Evolutionary conservation across 1,140 invertebrate species (phyloP), one percentile per base, ranked within the genome.

Genomic region (Nasonia longicornis): DNA sequence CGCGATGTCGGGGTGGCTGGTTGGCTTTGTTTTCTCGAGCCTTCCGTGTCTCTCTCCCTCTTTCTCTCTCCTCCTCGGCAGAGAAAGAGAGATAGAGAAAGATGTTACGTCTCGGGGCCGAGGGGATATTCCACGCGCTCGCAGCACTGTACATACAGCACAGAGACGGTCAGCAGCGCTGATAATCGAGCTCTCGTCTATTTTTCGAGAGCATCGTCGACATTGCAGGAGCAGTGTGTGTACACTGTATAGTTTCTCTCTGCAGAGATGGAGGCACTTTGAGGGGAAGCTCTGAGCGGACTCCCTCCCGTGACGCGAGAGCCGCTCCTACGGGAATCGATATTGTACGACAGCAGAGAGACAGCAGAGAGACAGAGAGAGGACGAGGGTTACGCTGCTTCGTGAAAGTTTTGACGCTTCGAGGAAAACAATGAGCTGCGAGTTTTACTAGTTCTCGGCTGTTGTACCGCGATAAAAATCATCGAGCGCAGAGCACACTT

Each of bases 251-350:
- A 10, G 31, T 35, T 35, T 2, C 42, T 58, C 72, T 58, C 16
- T 22, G 16, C 8, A 11, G 63, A 26, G 63, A 26, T 29, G 22
- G 31, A 26, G 52, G 14, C 3, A 63, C 48, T 52, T 52, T 20
- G 20, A 48, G 2, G 26, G 22, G 45, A 42, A 14, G 3, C 10
- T 48, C 4, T 4, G 11, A 22, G 26, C 20, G 26, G 42, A 58
- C 72, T 58, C 22, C 29, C 52, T n/a, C 48, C 71, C 42, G 42
- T 29, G 42, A 12, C 26, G 22, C 45, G 52, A 58, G 45, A 58
- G 45, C 22, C 72, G 72, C n/a, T 74, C 52, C 72, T 16, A 58
- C 22, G 45, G 26, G 26, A 58, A 74, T 48, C 42, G 72, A 74
- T 58, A 29, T 58, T 58, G 52, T 11, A 58, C 52, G 52, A 14